phyloP scores from a whole-genome alignment of 2,113 vertebrate genomes.

The Ancistrus triradiatus region DNA sequence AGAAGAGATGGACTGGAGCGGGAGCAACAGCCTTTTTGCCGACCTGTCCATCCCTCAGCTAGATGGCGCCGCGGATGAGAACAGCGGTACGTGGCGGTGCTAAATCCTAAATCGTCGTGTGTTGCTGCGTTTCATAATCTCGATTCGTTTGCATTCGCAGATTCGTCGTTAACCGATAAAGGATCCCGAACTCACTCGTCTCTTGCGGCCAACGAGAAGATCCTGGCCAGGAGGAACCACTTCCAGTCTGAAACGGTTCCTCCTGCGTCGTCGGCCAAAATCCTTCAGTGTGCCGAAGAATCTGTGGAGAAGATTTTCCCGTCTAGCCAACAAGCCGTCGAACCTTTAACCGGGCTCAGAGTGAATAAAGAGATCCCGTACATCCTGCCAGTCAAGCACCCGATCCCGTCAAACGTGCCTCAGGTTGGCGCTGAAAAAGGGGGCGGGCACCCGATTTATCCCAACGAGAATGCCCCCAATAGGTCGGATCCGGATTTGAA shows the following conservation, averaged over 20 bases:
- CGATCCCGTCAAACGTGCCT: conserved; percentile 71
- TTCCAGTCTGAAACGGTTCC: conserved; percentile 85
- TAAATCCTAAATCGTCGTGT: background rate
- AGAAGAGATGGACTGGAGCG: conserved; percentile 92
- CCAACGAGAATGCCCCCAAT: conserved; percentile 77
- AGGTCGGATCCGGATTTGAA: conserved; percentile 79
- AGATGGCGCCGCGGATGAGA: conserved; percentile 96
- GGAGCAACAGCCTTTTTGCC: conserved; percentile 74
- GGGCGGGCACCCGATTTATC: conserved; percentile 70
- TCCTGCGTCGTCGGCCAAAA: conserved; percentile 84
- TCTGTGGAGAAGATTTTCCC: conserved; percentile 78
- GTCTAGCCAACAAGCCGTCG: conserved; percentile 72
- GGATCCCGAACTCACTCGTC: conserved; percentile 88
- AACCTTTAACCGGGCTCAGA: conserved; percentile 79
- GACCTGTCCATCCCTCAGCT: conserved; percentile 93
- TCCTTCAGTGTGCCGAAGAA: conserved; percentile 82
- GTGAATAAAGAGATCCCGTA: conserved; percentile 86
- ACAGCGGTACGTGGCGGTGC: conserved; percentile 76
- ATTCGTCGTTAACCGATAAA: conserved; percentile 90
- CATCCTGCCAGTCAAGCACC: conserved; percentile 79
- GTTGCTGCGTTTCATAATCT: background rate
- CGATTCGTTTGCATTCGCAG: conserved; percentile 63
- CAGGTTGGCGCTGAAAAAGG: conserved; percentile 75
- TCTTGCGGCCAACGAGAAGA: conserved; percentile 83
- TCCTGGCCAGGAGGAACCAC: conserved; percentile 81